These are phyloP conservation scores for Butastur rufipennis DNA, from an alignment of 2,113 vertebrate species.

Conservation along the genomic window DNA sequence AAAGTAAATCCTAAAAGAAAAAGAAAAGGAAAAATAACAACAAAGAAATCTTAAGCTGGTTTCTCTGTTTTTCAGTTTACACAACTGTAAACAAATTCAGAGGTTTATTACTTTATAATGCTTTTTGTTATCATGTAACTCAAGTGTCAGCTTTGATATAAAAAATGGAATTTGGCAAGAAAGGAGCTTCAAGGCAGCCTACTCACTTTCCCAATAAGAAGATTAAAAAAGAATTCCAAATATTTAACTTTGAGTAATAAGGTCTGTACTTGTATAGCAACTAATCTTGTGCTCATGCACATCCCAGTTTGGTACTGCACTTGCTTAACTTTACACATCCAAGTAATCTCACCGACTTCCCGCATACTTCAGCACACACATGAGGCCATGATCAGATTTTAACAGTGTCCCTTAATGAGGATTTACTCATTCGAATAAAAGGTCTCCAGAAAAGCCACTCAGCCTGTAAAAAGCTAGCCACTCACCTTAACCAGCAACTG, in stretches of 20 bases:
- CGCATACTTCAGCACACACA: background rate
- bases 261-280: conserved; percentile 9
- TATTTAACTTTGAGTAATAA: conserved; percentile 35
- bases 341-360: conserved; percentile 22
- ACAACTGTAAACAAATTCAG: conserved; percentile 28
- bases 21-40: background rate
- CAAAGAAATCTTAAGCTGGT: conserved; percentile 16
- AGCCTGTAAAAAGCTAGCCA: background rate
- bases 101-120: conserved; percentile 55
- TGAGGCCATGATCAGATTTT: conserved; percentile 9
- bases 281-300: conserved; percentile 33
- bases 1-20: background rate
- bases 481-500: background rate
- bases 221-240: conserved; percentile 64
- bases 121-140: conserved; percentile 38
- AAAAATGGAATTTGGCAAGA: conserved; percentile 50
- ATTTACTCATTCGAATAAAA: conserved; percentile 18
- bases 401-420: conserved; percentile 4
- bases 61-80: conserved; percentile 18
- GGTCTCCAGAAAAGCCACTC: conserved; percentile 9
- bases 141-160: conserved; percentile 41
- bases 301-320: background rate
- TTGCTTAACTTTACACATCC: conserved; percentile 9
- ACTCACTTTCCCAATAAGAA: conserved; percentile 53
- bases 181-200: conserved; percentile 20